phyloP scores from a whole-genome alignment of 2,113 vertebrate species.

The Phaethornis superciliosus region DNA sequence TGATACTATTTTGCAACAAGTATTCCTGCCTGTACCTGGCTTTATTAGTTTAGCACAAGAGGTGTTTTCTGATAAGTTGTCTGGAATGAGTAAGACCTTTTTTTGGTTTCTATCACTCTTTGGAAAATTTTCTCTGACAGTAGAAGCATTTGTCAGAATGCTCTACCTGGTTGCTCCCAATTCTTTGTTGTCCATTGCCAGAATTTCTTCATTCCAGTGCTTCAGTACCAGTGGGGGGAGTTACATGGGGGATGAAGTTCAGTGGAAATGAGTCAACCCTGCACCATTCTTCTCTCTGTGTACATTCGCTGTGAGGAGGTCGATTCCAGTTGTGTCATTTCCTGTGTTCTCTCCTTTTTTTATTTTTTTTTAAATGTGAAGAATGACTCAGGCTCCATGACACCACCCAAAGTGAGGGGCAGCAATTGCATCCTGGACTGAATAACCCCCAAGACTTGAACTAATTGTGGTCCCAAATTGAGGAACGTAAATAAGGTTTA shows the following conservation, averaged over 20 bases:
- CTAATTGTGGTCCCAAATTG: not conserved
- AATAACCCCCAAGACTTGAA: not conserved
- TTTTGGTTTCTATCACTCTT: slow-evolving; percentile 15
- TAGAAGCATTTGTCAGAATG: not conserved
- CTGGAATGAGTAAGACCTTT: slow-evolving; percentile 10
- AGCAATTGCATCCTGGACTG: not conserved
- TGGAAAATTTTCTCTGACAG: not conserved
- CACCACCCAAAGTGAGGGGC: not conserved
- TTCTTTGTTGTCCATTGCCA: not conserved
- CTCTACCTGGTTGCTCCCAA: not conserved
- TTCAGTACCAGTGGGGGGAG: not conserved
- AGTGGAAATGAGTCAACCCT: slow-evolving; percentile 16
- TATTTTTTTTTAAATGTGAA: not conserved
- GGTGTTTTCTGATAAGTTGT: slow-evolving; percentile 55
- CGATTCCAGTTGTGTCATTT: slow-evolving; percentile 14
- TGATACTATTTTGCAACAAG: slow-evolving; percentile 15
- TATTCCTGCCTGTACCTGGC: slow-evolving; percentile 22
- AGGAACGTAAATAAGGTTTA: not conserved
- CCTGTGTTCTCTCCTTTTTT: not conserved
- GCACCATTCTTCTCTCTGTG: not conserved
- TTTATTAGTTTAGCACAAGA: slow-evolving; percentile 32
- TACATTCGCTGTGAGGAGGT: not conserved
- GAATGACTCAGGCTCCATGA: not conserved
- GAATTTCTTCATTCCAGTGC: not conserved
- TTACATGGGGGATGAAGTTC: not conserved